Evolutionary conservation across 1,140 invertebrate species (phyloP).

Genomic region (Latrodectus geometricus): DNA sequence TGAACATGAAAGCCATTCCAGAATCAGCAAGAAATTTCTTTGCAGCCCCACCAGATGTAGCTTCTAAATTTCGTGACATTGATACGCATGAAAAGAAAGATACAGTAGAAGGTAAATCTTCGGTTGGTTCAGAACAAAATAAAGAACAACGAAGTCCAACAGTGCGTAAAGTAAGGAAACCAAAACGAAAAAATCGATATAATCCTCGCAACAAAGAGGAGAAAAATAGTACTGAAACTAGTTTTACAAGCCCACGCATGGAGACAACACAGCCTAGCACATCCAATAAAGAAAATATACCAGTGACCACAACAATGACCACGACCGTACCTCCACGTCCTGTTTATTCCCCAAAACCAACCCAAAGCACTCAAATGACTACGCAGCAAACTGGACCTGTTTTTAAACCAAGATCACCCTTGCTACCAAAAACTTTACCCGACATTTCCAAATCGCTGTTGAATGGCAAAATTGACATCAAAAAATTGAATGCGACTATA

Average conservation of each 20-base stretch:
- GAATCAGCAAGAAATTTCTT: constrained; percentile 46
- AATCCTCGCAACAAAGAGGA: constrained; percentile 18
- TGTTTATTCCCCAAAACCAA: constrained; percentile 1
- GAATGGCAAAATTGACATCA: constrained; percentile 42
- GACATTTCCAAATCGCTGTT: constrained; percentile 26
- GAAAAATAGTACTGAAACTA: neutral
- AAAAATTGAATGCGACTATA: constrained; percentile 48
- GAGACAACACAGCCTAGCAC: neutral
- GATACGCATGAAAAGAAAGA: neutral
- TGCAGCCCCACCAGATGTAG: neutral
- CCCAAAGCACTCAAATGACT: no score
- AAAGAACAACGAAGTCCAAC: constrained; percentile 19
- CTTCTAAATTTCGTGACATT: constrained; percentile 5
- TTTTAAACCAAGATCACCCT: constrained; percentile 36
- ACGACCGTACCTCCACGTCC: constrained; percentile 14
- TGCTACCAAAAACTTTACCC: constrained; percentile 40
- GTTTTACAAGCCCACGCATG: neutral
- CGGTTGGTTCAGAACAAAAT: neutral
- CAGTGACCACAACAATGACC: constrained; percentile 7
- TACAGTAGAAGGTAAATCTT: neutral
- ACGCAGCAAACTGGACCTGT: constrained; percentile 10
- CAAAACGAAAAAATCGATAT: constrained; percentile 42
- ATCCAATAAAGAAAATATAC: constrained; percentile 7
- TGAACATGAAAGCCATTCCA: constrained; percentile 51
- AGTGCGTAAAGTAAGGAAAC: constrained; percentile 30